phyloP scores from a whole-genome alignment of 2,888 invertebrate species.

The Tubulanus polymorphus region DNA sequence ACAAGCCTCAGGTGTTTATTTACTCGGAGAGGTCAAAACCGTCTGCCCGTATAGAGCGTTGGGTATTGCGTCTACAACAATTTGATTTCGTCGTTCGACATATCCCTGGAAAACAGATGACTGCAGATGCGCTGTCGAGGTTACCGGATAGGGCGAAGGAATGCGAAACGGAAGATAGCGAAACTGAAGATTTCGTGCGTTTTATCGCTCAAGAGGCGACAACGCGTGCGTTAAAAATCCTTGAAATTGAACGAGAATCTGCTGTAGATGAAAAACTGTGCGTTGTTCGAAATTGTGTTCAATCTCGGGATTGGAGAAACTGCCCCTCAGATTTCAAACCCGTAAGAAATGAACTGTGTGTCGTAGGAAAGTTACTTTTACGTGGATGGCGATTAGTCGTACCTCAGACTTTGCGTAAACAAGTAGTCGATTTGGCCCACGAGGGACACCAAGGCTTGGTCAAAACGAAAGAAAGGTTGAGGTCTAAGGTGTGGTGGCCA shows the following conservation, averaged over 20 bases:
- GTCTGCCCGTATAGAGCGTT: conserved; percentile 29
- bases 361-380: conserved; percentile 19
- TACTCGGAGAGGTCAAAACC: conserved; percentile 19
- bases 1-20: conserved; percentile 23
- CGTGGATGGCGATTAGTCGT: conserved; percentile 21
- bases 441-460: conserved; percentile 21
- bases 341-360: conserved; percentile 15
- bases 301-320: conserved; percentile 4
- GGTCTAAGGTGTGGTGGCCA: conserved; percentile 28
- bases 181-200: conserved; percentile 1
- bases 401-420: conserved; percentile 14
- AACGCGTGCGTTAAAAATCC: conserved; percentile 3
- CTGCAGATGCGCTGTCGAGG: neutral
- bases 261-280: conserved; percentile 8
- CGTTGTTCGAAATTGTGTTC: conserved; percentile 1
- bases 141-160: neutral
- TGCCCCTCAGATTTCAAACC: conserved; percentile 1
- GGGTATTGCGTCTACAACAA: conserved; percentile 23
- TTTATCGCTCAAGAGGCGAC: conserved; percentile 4
- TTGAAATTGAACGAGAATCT: conserved; percentile 8
- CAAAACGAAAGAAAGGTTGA: conserved; percentile 15
- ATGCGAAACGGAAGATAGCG: neutral
- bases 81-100: conserved; percentile 20
- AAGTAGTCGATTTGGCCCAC: conserved; percentile 19
- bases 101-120: neutral